Evolutionary conservation across 2,113 vertebrate genomes (phyloP).

Genomic region (Oncorhynchus clarkii): DNA sequence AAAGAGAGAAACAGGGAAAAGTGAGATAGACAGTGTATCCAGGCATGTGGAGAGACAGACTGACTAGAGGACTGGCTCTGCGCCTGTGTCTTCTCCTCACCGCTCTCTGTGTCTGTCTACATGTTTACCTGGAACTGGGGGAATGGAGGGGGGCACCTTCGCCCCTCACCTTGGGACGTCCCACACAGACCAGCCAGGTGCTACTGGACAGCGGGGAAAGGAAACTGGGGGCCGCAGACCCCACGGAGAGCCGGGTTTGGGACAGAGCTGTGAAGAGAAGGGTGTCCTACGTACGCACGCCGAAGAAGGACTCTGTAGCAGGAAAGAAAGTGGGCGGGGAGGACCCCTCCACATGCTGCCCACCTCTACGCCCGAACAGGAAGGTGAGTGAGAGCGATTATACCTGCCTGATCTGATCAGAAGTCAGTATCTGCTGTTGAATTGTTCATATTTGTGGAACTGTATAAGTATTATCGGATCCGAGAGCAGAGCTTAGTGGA

Average conservation of each 20-base stretch:
- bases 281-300: constrained; percentile 33
- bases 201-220: not conserved
- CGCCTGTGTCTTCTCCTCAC: constrained; percentile 55
- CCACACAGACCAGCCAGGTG: constrained; percentile 11
- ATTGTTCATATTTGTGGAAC: constrained; percentile 19
- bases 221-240: constrained; percentile 5
- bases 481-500: constrained; percentile 8
- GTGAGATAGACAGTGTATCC: not conserved
- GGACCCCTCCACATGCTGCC: constrained; percentile 35
- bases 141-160: constrained; percentile 25
- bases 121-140: constrained; percentile 62
- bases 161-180: constrained; percentile 16
- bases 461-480: constrained; percentile 31
- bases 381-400: constrained; percentile 61
- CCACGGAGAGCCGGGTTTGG: not conserved
- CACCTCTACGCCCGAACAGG: constrained; percentile 34
- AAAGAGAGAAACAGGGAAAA: no score
- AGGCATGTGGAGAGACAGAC: constrained; percentile 56
- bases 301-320: constrained; percentile 27
- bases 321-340: constrained; percentile 14
- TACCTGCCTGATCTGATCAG: not conserved
- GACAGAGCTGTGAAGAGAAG: constrained; percentile 41
- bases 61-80: constrained; percentile 51
- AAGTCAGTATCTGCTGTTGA: not conserved
- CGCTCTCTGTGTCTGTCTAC: constrained; percentile 55